These are phyloP conservation scores for Sturnira hondurensis DNA, from an alignment of 2,113 vertebrate genomes.

Conservation along the genomic window DNA sequence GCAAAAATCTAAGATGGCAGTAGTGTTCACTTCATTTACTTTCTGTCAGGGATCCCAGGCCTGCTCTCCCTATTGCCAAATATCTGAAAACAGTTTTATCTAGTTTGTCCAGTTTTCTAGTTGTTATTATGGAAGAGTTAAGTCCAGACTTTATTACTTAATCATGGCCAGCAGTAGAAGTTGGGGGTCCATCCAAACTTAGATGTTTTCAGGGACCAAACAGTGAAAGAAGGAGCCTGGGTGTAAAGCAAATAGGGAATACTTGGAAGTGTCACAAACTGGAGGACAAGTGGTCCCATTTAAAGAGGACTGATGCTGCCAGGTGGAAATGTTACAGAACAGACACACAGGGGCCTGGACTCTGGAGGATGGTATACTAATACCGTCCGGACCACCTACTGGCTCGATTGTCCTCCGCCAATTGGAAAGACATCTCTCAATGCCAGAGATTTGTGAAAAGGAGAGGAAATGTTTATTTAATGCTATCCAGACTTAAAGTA, in stretches of 20 bases:
- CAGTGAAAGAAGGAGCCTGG: neutral
- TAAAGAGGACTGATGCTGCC: no score
- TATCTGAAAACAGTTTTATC: neutral
- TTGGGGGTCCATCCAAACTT: neutral
- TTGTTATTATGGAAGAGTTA: neutral
- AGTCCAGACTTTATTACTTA: neutral
- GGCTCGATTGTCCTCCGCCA: no score
- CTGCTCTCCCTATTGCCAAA: neutral
- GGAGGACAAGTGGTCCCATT: neutral
- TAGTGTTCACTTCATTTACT: neutral
- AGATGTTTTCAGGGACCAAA: neutral
- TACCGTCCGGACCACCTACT: no score
- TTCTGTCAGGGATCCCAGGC: neutral
- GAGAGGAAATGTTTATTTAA: no score
- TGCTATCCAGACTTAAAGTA: no score
- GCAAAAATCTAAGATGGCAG: neutral
- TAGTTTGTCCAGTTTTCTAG: neutral
- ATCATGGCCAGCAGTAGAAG: neutral
- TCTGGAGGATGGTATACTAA: no score
- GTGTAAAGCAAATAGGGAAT: neutral
- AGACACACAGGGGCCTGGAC: no score
- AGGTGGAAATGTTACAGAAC: no score
- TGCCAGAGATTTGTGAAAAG: no score
- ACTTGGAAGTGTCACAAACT: neutral
- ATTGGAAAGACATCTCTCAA: no score